phyloP scores from a whole-genome alignment of 1,140 invertebrate genomes.

The Anastrepha obliqua region DNA sequence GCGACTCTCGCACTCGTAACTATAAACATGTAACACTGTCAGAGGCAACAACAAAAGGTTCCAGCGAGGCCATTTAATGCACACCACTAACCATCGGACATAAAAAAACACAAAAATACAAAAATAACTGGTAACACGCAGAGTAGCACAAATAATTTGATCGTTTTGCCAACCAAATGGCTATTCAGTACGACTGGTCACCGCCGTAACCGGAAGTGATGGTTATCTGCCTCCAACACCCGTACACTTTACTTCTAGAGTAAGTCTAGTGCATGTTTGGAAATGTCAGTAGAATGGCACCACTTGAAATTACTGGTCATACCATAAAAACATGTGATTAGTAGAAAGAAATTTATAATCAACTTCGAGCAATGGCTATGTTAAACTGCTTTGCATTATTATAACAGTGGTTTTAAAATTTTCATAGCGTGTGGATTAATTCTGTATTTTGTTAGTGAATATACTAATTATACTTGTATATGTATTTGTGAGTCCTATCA shows the following conservation, averaged over 20 bases:
- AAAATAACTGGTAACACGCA: conserved; percentile 35
- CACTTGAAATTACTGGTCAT: conserved; percentile 3
- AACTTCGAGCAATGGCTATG: no score
- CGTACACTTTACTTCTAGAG: conserved; percentile 31
- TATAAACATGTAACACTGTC: not conserved
- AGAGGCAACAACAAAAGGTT: conserved; percentile 25
- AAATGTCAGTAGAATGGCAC: not conserved
- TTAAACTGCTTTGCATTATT: no score
- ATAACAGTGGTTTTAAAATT: no score
- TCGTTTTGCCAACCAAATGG: conserved; percentile 30
- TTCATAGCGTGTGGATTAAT: no score
- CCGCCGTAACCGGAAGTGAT: conserved; percentile 42
- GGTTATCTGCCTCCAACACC: conserved; percentile 44
- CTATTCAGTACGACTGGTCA: conserved; percentile 33
- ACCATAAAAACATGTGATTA: conserved; percentile 11
- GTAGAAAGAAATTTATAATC: not conserved
- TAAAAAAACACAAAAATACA: not conserved
- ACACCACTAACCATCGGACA: conserved; percentile 50
- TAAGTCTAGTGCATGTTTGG: conserved; percentile 3
- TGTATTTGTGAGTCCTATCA: no score
- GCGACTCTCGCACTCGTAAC: not conserved
- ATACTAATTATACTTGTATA: no score
- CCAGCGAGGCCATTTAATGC: conserved; percentile 28
- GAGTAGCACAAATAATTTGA: conserved; percentile 35
- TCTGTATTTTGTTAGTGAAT: no score